Base-by-base conservation (phyloP, 2,797 vertebrate species). In the Valencia hispanica region DNA sequence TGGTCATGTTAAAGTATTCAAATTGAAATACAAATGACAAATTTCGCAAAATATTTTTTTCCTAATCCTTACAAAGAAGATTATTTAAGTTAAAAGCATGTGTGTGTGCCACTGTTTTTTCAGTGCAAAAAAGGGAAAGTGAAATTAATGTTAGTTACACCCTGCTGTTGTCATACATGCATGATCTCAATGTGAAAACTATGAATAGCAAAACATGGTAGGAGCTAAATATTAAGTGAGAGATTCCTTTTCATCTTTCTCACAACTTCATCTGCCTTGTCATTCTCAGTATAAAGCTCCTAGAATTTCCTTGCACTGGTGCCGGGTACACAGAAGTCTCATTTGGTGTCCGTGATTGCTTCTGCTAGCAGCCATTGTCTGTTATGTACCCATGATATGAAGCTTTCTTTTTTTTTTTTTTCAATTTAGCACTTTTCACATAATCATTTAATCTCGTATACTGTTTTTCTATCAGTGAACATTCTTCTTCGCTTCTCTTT, bases 291-390 rank as follows among this genome's bases (percentile, higher is more conserved):
- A 43, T 75, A 65, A 68, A 74, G 2, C 36, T 53, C 18, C 18
- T 55, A 36, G 65, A 65, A 20, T 68, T 68, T 69, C 50, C 27
- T 41, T 57, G 39, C 51, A 20, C 74, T 34, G 22, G 20, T 68
- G 66, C 5, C 1, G 11, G 43, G 48, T 25, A n/a, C 25, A 51
- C 61, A 43, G 48, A 32, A 22, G 8, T 63, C 59, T 34, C 18
- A 36, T 39, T 65, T 65, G 34, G 34, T 11, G 34, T 65, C 61
- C 25, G 51, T 55, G 34, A 36, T 65, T 39, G 10, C 20, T 65
- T 63, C 34, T 63, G 59, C 32, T 11, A 36, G 32, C 32, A 63
- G 59, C 18, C 8, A 22, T 3, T n/a, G 0, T 34, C 32, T 36
- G 32, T 36, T 63, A 20, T 34, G 30, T 32, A 63, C 18, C 59